Evolutionary conservation across 92 coral and sea anemone species (phyloP), one percentile per base, ranked within the genome.

Genomic region (Palythoa caribaeorum): DNA sequence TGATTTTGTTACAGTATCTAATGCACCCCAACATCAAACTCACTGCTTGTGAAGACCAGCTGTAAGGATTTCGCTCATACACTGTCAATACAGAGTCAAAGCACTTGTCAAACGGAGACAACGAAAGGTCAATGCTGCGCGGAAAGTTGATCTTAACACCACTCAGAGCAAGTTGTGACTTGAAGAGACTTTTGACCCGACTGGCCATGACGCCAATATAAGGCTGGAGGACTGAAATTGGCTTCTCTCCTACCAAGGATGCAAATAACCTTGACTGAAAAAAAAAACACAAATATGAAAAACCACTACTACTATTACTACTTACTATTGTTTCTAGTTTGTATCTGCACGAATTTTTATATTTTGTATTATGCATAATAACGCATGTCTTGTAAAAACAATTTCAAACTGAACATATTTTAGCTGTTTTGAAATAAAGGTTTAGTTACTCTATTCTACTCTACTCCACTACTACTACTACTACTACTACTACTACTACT

Each of bases 41-140:
- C 10, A 77, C 83, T 37, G 37, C 53, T 17, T 62, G 71, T 44
- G 75, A 0, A 63, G 72, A 80, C 38, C 91, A 83, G 73, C 78
- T 48, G 90, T 88, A 94, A 5, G 98, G 98, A 80, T 90, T 94
- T 17, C 83, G 79, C 12, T 91, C 91, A 60, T 90, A 94, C 19
- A 94, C 93, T 3, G 89, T 71, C 85, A 92, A 74, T 78, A 93
- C 76, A 12, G 95, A 72, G 70, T 92, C 94, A 75, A 77, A 73
- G 76, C 98, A 93, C 1, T 12, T 77, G 59, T 86, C 90, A 55
- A 72, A 50, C 11, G 72, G 54, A 28, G 78, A 81, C 14, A 93
- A 86, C n/a, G 89, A 68, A 2, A 44, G 60, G 36, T 88, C 90
- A 20, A 94, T 70, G 16, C 83, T 36, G 15, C 84, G 35, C 39